A percentile compares a stretch with the other conserved stretches of the same genome.
These are phyloP conservation scores for Labia minor DNA, from an alignment of 2,888 invertebrate genomes.

Conservation along the genomic window DNA sequence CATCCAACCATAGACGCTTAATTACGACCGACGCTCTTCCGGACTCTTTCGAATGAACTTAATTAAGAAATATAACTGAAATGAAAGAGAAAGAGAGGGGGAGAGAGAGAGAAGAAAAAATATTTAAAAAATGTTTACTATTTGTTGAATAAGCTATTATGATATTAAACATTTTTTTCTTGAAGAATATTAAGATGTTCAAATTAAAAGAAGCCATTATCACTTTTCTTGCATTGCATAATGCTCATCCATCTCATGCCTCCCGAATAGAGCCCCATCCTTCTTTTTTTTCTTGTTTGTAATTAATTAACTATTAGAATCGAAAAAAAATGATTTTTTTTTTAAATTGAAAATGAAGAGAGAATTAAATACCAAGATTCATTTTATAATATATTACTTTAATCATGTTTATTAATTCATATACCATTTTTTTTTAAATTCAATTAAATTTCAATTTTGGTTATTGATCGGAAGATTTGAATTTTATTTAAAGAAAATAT, in stretches of 20 bases:
- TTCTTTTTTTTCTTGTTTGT: too few species aligned
- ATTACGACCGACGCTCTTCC: background rate
- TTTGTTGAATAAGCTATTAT: background rate
- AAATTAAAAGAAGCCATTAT: background rate
- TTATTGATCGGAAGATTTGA: too few species aligned
- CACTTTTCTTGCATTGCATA: slow-evolving; percentile 2
- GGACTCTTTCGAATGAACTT: background rate
- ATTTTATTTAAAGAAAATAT: too few species aligned
- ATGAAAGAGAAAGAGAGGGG: background rate
- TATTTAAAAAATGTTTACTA: background rate
- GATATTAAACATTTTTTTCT: background rate
- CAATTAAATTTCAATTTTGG: too few species aligned
- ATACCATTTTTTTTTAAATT: too few species aligned
- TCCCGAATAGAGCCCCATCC: too few species aligned
- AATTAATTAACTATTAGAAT: too few species aligned
- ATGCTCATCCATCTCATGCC: background rate
- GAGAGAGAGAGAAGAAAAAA: background rate
- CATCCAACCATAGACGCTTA: background rate
- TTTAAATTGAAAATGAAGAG: too few species aligned
- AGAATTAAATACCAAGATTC: too few species aligned
- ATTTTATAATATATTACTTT: too few species aligned
- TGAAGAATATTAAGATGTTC: background rate
- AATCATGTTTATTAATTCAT: too few species aligned
- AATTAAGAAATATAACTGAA: background rate
- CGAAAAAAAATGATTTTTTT: too few species aligned